phyloP scores from a whole-genome alignment of 2,888 invertebrate species.

The Diarsia brunnea region DNA sequence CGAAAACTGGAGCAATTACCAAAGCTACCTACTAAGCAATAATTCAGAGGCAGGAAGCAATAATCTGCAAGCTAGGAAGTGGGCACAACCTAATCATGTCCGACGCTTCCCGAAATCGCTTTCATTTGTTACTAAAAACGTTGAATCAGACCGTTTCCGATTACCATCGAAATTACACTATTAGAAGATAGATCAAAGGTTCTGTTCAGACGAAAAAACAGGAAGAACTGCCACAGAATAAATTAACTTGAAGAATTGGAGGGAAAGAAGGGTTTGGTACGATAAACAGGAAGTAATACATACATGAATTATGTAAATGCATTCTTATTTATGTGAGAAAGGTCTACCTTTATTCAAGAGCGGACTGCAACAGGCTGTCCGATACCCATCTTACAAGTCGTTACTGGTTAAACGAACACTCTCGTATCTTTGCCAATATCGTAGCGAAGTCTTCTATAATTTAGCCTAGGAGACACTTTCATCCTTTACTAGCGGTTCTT shows the following conservation, averaged over 20 bases:
- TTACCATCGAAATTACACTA: constrained; percentile 66
- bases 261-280: constrained; percentile 22
- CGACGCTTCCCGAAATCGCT: constrained; percentile 31
- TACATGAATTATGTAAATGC: constrained; percentile 51
- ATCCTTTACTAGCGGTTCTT: constrained; percentile 19
- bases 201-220: constrained; percentile 42
- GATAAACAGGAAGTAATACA: constrained; percentile 48
- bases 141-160: constrained; percentile 52
- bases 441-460: constrained; percentile 31
- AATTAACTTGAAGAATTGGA: constrained; percentile 48
- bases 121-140: constrained; percentile 57
- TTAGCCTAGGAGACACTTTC: constrained; percentile 34
- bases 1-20: constrained; percentile 9
- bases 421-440: constrained; percentile 40
- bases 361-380: constrained; percentile 45
- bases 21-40: constrained; percentile 9
- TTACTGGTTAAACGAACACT: constrained; percentile 39
- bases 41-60: constrained; percentile 31
- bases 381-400: constrained; percentile 47
- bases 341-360: constrained; percentile 23
- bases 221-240: constrained; percentile 45
- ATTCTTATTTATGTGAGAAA: constrained; percentile 37
- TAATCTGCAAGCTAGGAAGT: constrained; percentile 38
- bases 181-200: constrained; percentile 57
- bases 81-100: constrained; percentile 39